Evolutionary conservation across 2,113 vertebrate species (phyloP), one percentile per base, ranked within the genome.

Genomic region (Cyrtonyx montezumae): DNA sequence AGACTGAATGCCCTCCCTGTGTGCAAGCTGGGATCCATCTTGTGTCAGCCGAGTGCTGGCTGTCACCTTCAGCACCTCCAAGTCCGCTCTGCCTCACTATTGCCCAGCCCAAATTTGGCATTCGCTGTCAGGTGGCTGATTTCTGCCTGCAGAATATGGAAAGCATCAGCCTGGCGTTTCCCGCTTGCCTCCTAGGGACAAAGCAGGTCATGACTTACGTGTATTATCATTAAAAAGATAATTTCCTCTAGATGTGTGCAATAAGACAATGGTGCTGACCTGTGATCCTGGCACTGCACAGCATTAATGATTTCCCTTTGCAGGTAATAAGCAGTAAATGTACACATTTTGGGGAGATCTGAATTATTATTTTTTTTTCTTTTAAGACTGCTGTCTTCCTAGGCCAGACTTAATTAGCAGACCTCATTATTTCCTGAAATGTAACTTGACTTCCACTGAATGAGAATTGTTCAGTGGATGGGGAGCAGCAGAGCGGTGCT

Each of bases 371-470:
- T 79, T 85, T 80, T 37, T 71, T 49, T 32, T 26, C 36, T 91
- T 94, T 86, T 84, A 82, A 85, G 82, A 58, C 43, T 87, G 79
- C 93, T 92, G 87, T 75, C 93, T 94, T 91, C 79, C 56, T 92
- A 87, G 94, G 93, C 91, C 83, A 95, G 69, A 87, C 94, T 90
- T 96, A 97, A 95, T 96, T 96, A 96, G 95, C 71, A 94, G 87
- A 91, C 84, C 93, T 97, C 93, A 96, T 96, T 96, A 96, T 87
- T 95, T 92, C 85, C 82, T 81, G 70, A 90, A 93, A 81, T 96
- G 93, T 95, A 95, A 96, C 82, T 89, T 95, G 95, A 91, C 88
- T 97, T 93, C 88, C 84, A 92, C 65, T 90, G 95, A 96, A 93
- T 95, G 79, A 86, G 95, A 95, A 91, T 90, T 94, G 90, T 92